These are phyloP conservation scores for Hylyphantes graminicola DNA, from an alignment of 1,140 invertebrate species.

Conservation along the genomic window DNA sequence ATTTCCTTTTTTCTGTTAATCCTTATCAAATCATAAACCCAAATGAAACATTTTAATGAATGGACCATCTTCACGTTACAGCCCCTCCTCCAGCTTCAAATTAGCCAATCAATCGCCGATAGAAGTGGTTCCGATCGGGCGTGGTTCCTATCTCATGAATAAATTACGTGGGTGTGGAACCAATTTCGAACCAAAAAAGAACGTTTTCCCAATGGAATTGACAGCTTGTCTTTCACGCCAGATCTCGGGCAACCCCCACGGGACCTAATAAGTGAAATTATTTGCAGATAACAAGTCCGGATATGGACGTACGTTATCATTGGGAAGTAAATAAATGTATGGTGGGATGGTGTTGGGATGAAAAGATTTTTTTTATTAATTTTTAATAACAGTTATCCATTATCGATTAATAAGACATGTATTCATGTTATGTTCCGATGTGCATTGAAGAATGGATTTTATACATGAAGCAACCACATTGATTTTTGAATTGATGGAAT, in stretches of 20 bases:
- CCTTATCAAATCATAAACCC: background rate
- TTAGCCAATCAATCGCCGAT: slow-evolving; percentile 26
- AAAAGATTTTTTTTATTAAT: too few relatives aligned
- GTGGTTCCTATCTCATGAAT: slow-evolving; percentile 9
- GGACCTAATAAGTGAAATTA: slow-evolving; percentile 2
- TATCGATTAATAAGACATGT: too few relatives aligned
- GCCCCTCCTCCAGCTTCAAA: background rate
- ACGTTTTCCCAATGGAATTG: slow-evolving; percentile 8
- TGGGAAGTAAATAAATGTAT: too few relatives aligned
- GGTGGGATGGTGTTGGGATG: too few relatives aligned
- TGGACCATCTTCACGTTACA: too few relatives aligned
- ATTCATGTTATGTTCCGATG: too few relatives aligned
- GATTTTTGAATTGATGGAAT: too few relatives aligned
- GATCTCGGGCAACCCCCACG: background rate
- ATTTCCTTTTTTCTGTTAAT: too few relatives aligned
- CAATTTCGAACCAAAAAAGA: background rate
- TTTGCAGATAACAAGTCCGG: background rate
- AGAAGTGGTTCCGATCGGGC: background rate
- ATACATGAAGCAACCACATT: too few relatives aligned
- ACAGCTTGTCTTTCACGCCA: slow-evolving; percentile 1
- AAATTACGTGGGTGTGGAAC: slow-evolving; percentile 15
- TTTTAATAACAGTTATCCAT: too few relatives aligned
- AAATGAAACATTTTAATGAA: background rate
- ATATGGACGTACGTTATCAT: too few relatives aligned
- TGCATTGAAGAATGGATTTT: too few relatives aligned